Evolutionary conservation across 2,888 invertebrate species (phyloP), one percentile per base, ranked within the genome.

Genomic region (Hydrotaea diabolus): DNA sequence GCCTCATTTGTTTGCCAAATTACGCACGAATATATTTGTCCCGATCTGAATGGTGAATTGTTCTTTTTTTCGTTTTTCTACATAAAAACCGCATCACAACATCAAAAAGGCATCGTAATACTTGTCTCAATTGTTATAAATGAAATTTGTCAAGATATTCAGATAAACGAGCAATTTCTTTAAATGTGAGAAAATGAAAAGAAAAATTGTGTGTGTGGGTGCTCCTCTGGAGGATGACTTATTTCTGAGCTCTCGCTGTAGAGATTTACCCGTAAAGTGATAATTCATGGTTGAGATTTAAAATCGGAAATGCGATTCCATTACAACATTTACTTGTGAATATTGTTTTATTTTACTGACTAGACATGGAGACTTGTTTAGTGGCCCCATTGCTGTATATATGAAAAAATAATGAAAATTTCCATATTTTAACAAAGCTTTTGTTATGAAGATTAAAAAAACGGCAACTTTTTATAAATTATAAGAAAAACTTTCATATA

Each of bases 121-220:
- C 15, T 31, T 36, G 62, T 15, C 69, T 43, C 69, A 69, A 69
- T 69, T 69, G 69, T 15, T 59, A 82, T 77, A 86, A 86, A 76
- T 86, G 86, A 86, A 83, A 86, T 49, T 86, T 86, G 86, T 86
- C 86, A 86, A 75, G 80, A 77, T 80, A 73, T n/a, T n/a, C 49
- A 49, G n/a, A 49, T n/a, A 5, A 15, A 49, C 3, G 43, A 43
- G n/a, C 13, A 49, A 49, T 49, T 49, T 15, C 49, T 15, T 43
- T 49, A n/a, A 31, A 49, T 49, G n/a, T 7, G 2, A n/a, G 7
- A 43, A 43, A 11, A 43, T 43, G 15, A 43, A 43, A 13, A 7
- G 43, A 9, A 2, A 43, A 1, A 39, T 39, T 49, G 49, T n/a
- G n/a, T 8, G 49, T 2, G 49, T n/a, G 49, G 43, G 43, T 43